These are phyloP conservation scores for Dendronephthya gigantea DNA, from an alignment of 64 coral and sea anemone species.

Conservation along the genomic window DNA sequence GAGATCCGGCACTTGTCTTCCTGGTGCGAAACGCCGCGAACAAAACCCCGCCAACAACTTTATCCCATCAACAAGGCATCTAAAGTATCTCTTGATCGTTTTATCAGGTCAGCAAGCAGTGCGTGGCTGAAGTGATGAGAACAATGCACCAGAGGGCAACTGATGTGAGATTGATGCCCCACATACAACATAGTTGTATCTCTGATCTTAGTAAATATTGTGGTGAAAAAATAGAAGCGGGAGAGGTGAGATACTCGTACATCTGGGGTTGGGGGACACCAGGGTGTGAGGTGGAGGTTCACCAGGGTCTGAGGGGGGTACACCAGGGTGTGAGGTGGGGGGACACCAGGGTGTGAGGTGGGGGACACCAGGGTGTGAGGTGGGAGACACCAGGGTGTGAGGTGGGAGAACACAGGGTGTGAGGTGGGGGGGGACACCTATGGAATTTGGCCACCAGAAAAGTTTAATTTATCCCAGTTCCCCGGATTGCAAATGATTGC, in stretches of 20 bases:
- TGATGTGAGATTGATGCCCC: slow-evolving; percentile 75
- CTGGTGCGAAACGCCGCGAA: background rate
- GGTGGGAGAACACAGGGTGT: no score
- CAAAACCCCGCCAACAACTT: background rate
- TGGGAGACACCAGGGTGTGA: no score
- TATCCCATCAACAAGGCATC: background rate
- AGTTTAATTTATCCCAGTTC: no score
- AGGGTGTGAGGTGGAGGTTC: background rate
- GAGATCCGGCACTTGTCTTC: no score
- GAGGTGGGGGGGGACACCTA: no score
- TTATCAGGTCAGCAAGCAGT: slow-evolving; percentile 39
- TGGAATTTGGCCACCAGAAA: no score
- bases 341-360: no score
- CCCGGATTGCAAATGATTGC: no score
- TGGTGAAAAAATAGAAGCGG: slow-evolving; percentile 41
- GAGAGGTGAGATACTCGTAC: slow-evolving; percentile 47
- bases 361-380: no score
- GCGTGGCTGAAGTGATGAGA: slow-evolving; percentile 49
- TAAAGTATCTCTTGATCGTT: background rate
- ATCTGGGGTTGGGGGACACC: background rate
- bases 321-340: no score
- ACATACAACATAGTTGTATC: slow-evolving; percentile 60
- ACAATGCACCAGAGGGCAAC: slow-evolving; percentile 74
- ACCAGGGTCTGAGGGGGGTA: background rate
- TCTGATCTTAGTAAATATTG: slow-evolving; percentile 48